Base-by-base conservation (phyloP, 2,113 vertebrate species). In the Ptilorrhoa leucosticta region DNA sequence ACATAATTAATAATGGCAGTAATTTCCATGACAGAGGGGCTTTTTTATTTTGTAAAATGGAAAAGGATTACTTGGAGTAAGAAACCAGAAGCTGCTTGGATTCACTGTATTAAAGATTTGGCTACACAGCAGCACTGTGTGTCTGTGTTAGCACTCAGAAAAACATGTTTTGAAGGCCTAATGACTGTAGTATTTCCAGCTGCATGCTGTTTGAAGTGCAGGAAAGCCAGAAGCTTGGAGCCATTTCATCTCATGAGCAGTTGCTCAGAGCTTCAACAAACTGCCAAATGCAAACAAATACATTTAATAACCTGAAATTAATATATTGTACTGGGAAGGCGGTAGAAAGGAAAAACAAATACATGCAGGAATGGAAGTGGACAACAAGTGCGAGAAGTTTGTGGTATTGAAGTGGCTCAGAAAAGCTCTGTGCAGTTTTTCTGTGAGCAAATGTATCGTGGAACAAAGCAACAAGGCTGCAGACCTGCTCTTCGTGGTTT, bases 251-350 rank as follows among this genome's bases (percentile, higher is more conserved):
- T 87, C 91, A 70, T 81, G 83, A 84, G 91, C 60, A 87, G 45
- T 94, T 92, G 94, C 94, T 96, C 94, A 96, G 93, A 97, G 89
- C 93, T 95, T 95, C 83, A 94, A 28, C 91, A 51, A 93, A 89
- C 80, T 92, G 83, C 80, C 80, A 93, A 89, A 91, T 89, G 89
- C 87, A 96, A 95, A 95, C 94, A 96, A 95, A 92, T 95, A 27
- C n/a, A 60, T 81, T 97, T 96, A 97, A 97, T 96, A 94, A 92
- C 95, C 86, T 84, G 91, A 94, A 94, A 97, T 97, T 97, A 96
- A 90, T 95, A 82, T 84, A 94, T 96, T 90, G 76, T 68, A 75
- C 93, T 44, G 68, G 69, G 69, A 81, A 89, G 77, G 69, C 20
- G 45, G 82, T 39, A 65, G 50, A 75, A 63, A 90, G 86, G 88